Conservation (phyloP, 1,140 invertebrate species). For the Lasioglossum albipes region DNA sequence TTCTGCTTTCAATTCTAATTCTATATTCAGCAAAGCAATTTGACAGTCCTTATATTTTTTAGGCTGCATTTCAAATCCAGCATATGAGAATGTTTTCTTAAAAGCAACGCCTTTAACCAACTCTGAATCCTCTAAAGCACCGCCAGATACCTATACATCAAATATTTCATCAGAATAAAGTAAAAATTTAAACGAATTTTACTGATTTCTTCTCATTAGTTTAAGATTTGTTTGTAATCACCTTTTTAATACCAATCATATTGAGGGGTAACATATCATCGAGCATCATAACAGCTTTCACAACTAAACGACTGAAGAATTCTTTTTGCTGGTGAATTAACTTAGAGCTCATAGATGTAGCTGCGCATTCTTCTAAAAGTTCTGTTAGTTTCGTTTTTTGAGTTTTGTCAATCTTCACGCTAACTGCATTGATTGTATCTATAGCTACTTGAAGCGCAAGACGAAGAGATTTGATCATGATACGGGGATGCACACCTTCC, state of each 20-base stretch:
- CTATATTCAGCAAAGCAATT: conserved; percentile 98
- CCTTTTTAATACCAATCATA: conserved; percentile 99
- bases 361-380: conserved; percentile 95
- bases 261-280: conserved; percentile 97
- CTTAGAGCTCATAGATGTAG: conserved; percentile 98
- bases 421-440: conserved; percentile 91
- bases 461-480: conserved; percentile 93
- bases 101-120: conserved; percentile 98
- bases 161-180: background rate
- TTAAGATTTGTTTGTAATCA: conserved; percentile 70
- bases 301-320: conserved; percentile 98
- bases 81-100: conserved; percentile 99
- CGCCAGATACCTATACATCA: conserved; percentile 83
- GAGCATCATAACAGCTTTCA: conserved; percentile 96
- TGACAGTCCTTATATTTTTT: conserved; percentile 95
- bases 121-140: conserved; percentile 95
- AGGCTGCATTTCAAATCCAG: conserved; percentile 99
- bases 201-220: background rate
- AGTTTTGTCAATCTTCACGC: conserved; percentile 88
- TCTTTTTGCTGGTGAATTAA: conserved; percentile 96
- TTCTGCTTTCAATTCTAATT: conserved; percentile 98
- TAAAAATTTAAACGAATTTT: background rate
- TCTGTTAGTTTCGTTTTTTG: conserved; percentile 84
- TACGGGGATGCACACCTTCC: conserved; percentile 97
- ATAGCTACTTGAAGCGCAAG: conserved; percentile 90